A percentile compares a stretch with the other conserved stretches of the same genome.
phyloP scores from a whole-genome alignment of 2,113 vertebrate genomes.

The Paramormyrops kingsleyae region DNA sequence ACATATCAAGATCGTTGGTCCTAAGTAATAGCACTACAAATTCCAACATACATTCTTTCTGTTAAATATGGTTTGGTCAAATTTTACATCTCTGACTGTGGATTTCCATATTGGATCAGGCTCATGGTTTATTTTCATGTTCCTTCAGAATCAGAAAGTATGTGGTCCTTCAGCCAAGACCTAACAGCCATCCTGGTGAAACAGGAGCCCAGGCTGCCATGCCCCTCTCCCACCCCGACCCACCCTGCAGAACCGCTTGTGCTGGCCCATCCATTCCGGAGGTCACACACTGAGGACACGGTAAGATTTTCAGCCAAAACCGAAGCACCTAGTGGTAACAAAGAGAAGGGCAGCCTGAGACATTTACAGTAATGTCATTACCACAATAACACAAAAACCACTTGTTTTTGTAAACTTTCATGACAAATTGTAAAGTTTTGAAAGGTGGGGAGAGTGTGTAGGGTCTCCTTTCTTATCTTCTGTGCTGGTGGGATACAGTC shows the following conservation, averaged over 20 bases:
- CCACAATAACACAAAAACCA: neutral
- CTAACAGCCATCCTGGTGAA: slow-evolving; percentile 93
- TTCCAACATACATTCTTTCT: neutral
- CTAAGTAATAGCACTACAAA: neutral
- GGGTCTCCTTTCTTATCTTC: neutral
- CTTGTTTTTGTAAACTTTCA: neutral
- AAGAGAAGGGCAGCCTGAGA: neutral
- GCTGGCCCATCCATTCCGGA: slow-evolving; percentile 70
- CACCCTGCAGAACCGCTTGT: slow-evolving; percentile 58
- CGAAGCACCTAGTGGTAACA: neutral
- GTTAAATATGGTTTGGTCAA: neutral
- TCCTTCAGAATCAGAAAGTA: neutral
- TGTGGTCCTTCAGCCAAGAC: slow-evolving; percentile 74
- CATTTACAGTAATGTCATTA: neutral
- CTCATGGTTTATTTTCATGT: neutral
- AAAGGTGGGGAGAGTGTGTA: neutral
- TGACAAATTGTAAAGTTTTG: neutral
- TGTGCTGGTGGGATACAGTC: neutral
- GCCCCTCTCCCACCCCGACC: slow-evolving; percentile 46
- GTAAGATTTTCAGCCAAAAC: slow-evolving; percentile 38
- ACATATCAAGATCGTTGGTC: neutral
- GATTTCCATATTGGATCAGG: slow-evolving; percentile 20
- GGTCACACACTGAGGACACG: slow-evolving; percentile 69
- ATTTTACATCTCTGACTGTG: neutral
- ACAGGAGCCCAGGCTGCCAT: slow-evolving; percentile 77